These are phyloP conservation scores for Manis crassicaudata DNA, from an alignment of 2,797 vertebrate genomes.

Conservation along the genomic window DNA sequence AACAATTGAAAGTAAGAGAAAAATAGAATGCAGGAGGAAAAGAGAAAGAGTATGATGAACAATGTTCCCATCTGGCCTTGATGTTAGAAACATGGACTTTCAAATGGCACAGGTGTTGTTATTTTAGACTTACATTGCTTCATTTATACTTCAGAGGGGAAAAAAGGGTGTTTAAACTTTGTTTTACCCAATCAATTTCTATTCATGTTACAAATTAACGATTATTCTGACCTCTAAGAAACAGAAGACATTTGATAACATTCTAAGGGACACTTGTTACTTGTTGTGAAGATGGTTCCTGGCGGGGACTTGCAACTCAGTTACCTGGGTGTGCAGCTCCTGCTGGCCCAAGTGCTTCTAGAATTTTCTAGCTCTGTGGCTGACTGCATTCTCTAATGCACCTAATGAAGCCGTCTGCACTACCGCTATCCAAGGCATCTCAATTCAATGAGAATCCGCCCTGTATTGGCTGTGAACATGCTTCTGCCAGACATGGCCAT, in stretches of 20 bases:
- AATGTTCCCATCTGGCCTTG: neutral
- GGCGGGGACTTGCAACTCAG: neutral
- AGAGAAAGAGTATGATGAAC: neutral
- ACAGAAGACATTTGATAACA: neutral
- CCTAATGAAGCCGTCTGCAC: neutral
- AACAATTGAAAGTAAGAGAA: neutral
- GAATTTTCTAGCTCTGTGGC: neutral
- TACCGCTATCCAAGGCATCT: neutral
- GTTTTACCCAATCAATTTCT: conserved; percentile 22
- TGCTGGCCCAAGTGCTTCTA: neutral
- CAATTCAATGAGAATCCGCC: conserved; percentile 30
- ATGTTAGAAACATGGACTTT: neutral
- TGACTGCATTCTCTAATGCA: neutral
- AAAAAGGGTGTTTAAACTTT: neutral
- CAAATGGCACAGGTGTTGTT: neutral
- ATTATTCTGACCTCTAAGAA: neutral
- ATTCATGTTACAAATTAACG: neutral
- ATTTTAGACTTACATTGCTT: neutral
- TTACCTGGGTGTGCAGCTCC: neutral
- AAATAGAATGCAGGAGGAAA: neutral
- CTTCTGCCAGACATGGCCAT: neutral
- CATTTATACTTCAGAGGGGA: neutral
- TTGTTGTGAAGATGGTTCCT: neutral
- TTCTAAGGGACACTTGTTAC: neutral
- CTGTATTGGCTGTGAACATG: neutral